A percentile compares a stretch with the other conserved stretches of the same genome.
These are phyloP conservation scores for Thalpophila matura DNA, from an alignment of 2,888 invertebrate genomes.

Conservation along the genomic window DNA sequence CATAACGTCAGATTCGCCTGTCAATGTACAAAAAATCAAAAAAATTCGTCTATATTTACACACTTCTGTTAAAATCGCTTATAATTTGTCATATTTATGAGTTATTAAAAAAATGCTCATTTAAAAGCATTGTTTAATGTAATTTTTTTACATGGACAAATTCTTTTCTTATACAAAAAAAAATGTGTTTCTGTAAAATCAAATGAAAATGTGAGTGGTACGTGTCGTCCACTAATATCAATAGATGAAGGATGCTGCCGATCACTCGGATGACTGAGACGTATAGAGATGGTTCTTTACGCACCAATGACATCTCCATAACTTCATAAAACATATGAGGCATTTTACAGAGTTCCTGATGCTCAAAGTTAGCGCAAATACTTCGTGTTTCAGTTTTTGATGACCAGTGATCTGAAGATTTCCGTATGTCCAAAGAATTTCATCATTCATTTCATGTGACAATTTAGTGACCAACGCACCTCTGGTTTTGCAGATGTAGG, in stretches of 20 bases:
- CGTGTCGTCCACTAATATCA: conserved; percentile 63
- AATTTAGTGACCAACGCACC: no score
- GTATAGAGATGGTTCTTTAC: conserved; percentile 42
- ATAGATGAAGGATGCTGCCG: conserved; percentile 61
- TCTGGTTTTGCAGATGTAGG: no score
- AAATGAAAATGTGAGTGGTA: conserved; percentile 28
- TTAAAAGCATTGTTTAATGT: no score
- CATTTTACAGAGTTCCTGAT: background rate
- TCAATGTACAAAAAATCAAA: conserved; percentile 15
- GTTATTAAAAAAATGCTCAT: no score
- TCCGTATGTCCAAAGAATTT: no score
- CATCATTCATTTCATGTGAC: no score
- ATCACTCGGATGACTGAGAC: conserved; percentile 63
- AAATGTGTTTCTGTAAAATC: background rate
- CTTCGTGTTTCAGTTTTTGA: no score
- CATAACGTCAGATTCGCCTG: conserved; percentile 13
- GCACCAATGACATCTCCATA: background rate
- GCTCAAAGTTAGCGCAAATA: background rate
- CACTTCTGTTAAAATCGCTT: background rate
- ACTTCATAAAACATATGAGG: background rate
- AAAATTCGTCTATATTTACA: background rate
- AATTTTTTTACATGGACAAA: no score
- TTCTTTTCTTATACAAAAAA: no score
- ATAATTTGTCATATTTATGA: background rate
- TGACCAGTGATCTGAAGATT: no score